A percentile compares a stretch with the other conserved stretches of the same genome.
Conservation (phyloP, 2,113 vertebrate species). For the Microtus oregoni region DNA sequence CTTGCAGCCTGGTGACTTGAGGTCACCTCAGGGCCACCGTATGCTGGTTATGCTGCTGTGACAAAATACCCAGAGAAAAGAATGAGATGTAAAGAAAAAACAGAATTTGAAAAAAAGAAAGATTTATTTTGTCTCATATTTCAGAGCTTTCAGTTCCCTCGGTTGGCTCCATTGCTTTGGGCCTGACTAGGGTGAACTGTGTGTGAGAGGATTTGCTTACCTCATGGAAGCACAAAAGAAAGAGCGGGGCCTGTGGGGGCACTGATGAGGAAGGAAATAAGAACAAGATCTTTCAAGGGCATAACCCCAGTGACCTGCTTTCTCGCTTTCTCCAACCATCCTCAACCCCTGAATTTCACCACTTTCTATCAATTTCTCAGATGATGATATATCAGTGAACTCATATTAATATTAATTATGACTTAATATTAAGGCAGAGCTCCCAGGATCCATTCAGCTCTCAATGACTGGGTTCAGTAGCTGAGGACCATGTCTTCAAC, state of each 20-base stretch:
- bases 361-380: not conserved
- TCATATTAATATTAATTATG: too few species aligned
- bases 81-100: not conserved
- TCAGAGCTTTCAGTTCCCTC: not conserved
- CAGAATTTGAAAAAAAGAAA: not conserved
- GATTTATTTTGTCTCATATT: not conserved
- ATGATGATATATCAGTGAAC: not conserved
- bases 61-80: not conserved
- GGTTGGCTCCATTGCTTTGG: not conserved
- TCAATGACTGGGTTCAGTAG: not conserved
- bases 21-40: not conserved
- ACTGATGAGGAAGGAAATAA: not conserved
- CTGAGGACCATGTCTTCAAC: not conserved
- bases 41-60: not conserved
- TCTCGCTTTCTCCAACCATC: not conserved
- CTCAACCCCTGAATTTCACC: not conserved
- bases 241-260: rapidly evolving
- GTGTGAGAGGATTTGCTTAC: not conserved
- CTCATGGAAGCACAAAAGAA: not conserved
- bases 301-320: not conserved
- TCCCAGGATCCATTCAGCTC: not conserved
- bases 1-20: not conserved
- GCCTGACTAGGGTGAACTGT: not conserved
- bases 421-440: not conserved
- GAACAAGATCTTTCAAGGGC: not conserved